Percentiles rank a stretch among this genome's conserved stretches.
Conservation (phyloP, 1,140 invertebrate species). For the Zaprionus kolodkinae region DNA sequence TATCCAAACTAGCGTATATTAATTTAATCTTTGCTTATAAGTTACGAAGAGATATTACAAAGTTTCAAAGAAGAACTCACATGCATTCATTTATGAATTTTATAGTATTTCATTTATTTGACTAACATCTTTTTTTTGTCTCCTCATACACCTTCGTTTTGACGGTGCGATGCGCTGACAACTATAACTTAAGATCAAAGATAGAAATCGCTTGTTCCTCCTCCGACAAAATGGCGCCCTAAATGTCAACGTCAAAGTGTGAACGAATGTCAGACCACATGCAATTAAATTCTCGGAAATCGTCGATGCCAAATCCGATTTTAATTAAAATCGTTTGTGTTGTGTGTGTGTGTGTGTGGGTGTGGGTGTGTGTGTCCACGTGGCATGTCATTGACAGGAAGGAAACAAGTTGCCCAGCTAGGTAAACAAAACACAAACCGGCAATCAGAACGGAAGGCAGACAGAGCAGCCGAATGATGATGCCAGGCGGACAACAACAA, state of each 20-base stretch:
- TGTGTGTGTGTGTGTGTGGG: neutral
- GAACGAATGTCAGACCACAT: constrained; percentile 71
- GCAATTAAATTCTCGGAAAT: constrained; percentile 75
- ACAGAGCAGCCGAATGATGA: neutral
- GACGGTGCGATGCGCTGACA: constrained; percentile 40
- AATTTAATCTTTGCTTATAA: too few relatives aligned
- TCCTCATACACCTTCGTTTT: neutral
- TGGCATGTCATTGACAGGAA: constrained; percentile 63
- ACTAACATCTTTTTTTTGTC: constrained; percentile 42
- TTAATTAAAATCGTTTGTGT: constrained; percentile 77
- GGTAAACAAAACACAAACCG: constrained; percentile 44
- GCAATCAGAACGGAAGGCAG: constrained; percentile 9
- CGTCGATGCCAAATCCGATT: constrained; percentile 77
- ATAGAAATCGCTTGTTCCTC: constrained; percentile 7
- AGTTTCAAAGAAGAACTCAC: too few relatives aligned
- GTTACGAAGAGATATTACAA: too few relatives aligned
- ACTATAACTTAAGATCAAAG: constrained; percentile 66
- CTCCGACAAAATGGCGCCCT: neutral
- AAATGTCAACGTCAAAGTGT: constrained; percentile 46
- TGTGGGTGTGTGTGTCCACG: constrained; percentile 16
- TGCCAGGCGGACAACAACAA: constrained; percentile 17
- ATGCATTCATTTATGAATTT: constrained; percentile 80
- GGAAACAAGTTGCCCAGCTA: constrained; percentile 60
- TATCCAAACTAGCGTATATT: too few relatives aligned
- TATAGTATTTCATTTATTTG: constrained; percentile 73